phyloP scores from a whole-genome alignment of 2,888 invertebrate genomes.

The Julus scanicus region DNA sequence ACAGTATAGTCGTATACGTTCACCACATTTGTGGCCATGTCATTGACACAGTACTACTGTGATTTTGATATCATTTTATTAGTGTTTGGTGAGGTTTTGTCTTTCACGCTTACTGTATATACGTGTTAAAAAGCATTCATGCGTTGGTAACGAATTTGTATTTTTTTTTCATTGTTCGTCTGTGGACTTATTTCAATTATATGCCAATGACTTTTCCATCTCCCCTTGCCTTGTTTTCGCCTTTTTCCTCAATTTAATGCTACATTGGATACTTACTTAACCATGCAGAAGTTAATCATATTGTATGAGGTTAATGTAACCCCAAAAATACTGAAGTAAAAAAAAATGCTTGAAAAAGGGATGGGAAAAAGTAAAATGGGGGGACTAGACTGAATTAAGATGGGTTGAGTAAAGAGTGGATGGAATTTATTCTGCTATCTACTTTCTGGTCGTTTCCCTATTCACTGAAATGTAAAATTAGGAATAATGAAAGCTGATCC shows the following conservation, averaged over 20 bases:
- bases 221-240: slow-evolving; percentile 17
- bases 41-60: no score
- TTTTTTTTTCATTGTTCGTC: no score
- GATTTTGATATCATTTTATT: no score
- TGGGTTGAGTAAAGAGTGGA: slow-evolving; percentile 30
- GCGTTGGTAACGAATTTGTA: no score
- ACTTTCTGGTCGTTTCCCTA: slow-evolving; percentile 7
- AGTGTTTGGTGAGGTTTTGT: no score
- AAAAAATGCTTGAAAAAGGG: neutral
- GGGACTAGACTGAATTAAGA: neutral
- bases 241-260: slow-evolving; percentile 38
- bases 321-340: neutral
- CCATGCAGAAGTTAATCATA: slow-evolving; percentile 23
- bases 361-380: neutral
- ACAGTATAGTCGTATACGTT: no score
- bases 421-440: neutral
- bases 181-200: no score
- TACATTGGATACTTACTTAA: slow-evolving; percentile 29
- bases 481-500: slow-evolving; percentile 40
- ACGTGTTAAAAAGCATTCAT: no score
- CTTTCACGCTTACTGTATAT: no score
- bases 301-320: slow-evolving; percentile 31
- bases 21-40: no score
- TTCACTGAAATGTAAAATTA: slow-evolving; percentile 45
- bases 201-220: neutral